A percentile compares a stretch with the other conserved stretches of the same genome.
phyloP scores from a whole-genome alignment of 2,113 vertebrate species.

The Myotis lucifugus region DNA sequence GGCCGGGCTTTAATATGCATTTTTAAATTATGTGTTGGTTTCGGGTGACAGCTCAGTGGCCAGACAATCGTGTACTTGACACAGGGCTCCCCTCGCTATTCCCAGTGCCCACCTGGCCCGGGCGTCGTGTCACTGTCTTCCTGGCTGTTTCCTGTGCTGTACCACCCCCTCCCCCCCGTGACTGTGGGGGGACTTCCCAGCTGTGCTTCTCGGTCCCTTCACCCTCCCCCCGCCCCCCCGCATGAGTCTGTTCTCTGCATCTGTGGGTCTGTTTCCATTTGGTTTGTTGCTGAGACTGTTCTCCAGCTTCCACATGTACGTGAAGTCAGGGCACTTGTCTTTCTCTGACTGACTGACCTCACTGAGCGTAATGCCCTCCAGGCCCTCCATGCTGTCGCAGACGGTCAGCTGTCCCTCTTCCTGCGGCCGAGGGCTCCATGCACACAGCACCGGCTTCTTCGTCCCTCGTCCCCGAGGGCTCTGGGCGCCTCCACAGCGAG shows the following conservation, averaged over 20 bases:
- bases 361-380: background rate
- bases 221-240: background rate
- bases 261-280: background rate
- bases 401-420: background rate
- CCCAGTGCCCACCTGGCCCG: background rate
- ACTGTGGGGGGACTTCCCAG: fast-evolving
- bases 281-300: background rate
- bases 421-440: background rate
- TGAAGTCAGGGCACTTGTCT: background rate
- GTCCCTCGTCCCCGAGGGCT: background rate
- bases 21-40: background rate
- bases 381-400: background rate
- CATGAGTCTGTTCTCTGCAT: background rate
- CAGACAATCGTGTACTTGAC: fast-evolving
- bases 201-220: fast-evolving
- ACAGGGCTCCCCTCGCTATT: fast-evolving
- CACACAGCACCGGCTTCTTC: background rate
- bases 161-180: fast-evolving
- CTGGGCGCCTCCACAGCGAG: background rate
- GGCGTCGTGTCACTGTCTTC: fast-evolving
- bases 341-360: background rate
- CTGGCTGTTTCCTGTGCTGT: background rate
- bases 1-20: too few relatives aligned
- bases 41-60: background rate
- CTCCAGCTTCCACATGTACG: background rate